Base-by-base conservation (phyloP, 2,113 vertebrate genomes). In the Oreochromis niloticus region DNA sequence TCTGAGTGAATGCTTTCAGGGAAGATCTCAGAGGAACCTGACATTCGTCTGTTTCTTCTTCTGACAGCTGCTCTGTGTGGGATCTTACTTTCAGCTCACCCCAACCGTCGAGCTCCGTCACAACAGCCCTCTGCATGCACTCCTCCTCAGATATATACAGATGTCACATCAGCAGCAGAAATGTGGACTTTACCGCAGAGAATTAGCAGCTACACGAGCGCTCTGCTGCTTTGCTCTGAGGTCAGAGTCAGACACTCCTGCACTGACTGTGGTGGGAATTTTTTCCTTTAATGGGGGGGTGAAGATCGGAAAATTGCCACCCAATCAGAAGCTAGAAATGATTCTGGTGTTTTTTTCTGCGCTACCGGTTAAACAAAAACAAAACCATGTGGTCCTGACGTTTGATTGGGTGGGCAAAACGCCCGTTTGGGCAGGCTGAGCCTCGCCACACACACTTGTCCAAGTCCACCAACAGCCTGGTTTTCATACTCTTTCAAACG, bases 101-200 rank as follows among this genome's bases (percentile, higher is more conserved):
- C 24, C 24, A 24, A 24, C 24, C 24, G 24, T 24, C 24, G 24
- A 24, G 24, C 30, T 30, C 30, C 30, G 30, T 30, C 30, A 30
- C 30, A 10, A 9, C 50, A 9, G 0, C 19, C 9, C 24, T 57
- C 13, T 59, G 0, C 24, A 0, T 16, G 56, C 13, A 0, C 56
- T 41, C 39, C 39, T 11, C 39, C 39, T 32, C 57, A 32, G 7
- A 6, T 0, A 30, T 9, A 50, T 1, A 5, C 56, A 59, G 56
- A 30, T 2, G 14, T 61, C 57, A 32, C 27, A 14, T 41, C 36
- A 68, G 17, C 61, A 68, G 63, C 63, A 68, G 61, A n/a, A 63
- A 63, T 19, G 32, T n/a, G 16, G 61, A 32, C 7, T 0, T 32
- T 6, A 16, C 27, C 32, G 56, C 55, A 57, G 24, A 57, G 56